Percentiles rank a stretch among this genome's conserved stretches.
phyloP scores from a whole-genome alignment of 2,797 vertebrate species.

The Cuniculus paca region DNA sequence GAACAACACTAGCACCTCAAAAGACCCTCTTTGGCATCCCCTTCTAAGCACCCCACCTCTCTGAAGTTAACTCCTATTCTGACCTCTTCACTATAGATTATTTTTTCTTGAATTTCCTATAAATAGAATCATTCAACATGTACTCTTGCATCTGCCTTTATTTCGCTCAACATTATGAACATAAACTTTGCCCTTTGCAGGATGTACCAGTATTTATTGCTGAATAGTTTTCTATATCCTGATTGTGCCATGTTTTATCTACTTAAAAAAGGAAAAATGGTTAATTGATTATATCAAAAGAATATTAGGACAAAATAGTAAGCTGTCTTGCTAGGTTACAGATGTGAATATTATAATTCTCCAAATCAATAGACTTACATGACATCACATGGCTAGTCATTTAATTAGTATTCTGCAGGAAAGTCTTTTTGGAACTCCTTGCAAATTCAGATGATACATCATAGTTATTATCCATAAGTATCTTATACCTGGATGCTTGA shows the following conservation, averaged over 20 bases:
- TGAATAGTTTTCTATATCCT: background rate
- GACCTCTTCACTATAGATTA: background rate
- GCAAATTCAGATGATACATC: background rate
- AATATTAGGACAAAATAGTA: background rate
- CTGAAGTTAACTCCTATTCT: background rate
- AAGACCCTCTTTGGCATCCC: background rate
- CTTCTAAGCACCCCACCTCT: background rate
- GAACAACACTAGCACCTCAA: background rate
- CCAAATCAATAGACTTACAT: background rate
- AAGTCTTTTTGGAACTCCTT: background rate
- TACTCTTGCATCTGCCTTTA: background rate
- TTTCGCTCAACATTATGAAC: background rate
- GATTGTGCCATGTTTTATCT: background rate
- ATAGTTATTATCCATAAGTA: slow-evolving; percentile 22
- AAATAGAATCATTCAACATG: background rate
- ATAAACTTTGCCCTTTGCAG: background rate
- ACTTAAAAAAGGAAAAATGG: background rate
- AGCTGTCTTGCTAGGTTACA: background rate
- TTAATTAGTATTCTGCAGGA: background rate
- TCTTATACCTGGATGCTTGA: background rate
- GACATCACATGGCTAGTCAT: background rate
- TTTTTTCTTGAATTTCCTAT: background rate
- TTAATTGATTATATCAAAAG: background rate
- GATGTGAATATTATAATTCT: background rate
- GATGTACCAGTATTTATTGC: background rate